Evolutionary conservation across 1,140 invertebrate species (phyloP).

Genomic region (Dysdera silvatica): DNA sequence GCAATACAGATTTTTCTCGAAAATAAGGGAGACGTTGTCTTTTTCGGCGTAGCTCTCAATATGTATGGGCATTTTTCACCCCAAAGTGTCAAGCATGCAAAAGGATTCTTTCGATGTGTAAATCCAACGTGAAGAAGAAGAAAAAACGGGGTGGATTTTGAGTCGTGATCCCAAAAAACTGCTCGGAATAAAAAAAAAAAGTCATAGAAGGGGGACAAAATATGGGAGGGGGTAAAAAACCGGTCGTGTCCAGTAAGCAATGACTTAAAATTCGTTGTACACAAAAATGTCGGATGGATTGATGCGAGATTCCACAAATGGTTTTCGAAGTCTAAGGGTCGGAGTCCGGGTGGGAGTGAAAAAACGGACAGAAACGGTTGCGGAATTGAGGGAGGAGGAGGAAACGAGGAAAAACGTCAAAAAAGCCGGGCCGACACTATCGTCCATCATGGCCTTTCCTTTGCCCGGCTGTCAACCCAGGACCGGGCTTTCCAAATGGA

Average conservation of each 20-base stretch:
- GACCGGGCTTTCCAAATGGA: conserved; percentile 5
- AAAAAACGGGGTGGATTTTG: too few species aligned
- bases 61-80: conserved; percentile 29
- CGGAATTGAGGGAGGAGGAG: conserved; percentile 12
- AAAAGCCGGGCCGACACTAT: conserved; percentile 18
- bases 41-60: conserved; percentile 28
- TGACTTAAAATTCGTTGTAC: conserved; percentile 30
- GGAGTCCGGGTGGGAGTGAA: too few species aligned
- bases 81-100: conserved; percentile 29
- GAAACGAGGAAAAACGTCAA: too few species aligned
- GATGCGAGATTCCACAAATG: neutral
- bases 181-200: too few species aligned
- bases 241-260: conserved; percentile 28
- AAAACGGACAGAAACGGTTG: too few species aligned
- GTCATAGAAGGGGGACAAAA: too few species aligned
- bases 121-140: conserved; percentile 7
- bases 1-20: conserved; percentile 21
- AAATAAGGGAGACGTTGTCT: conserved; percentile 23
- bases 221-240: conserved; percentile 3
- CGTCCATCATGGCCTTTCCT: conserved; percentile 27
- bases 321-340: too few species aligned
- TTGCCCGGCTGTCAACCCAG: conserved; percentile 21
- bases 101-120: conserved; percentile 26
- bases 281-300: conserved; percentile 19
- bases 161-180: too few species aligned